Evolutionary conservation across 2,888 invertebrate genomes (phyloP).

Genomic region (Drosophila kambysellisi): DNA sequence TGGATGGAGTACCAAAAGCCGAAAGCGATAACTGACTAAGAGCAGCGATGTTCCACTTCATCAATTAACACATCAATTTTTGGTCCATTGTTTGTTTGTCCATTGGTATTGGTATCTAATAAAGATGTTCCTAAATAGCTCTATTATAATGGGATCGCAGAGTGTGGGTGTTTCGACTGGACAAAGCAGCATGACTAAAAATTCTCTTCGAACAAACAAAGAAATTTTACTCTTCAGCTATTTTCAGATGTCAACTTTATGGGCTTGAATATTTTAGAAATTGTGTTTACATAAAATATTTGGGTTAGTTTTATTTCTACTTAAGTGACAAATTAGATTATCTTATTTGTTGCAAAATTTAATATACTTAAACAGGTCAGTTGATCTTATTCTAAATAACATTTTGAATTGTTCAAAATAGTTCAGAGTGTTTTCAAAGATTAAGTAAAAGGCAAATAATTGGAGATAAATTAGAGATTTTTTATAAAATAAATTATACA

Average conservation of each 20-base stretch:
- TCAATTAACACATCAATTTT: constrained; percentile 72
- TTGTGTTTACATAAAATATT: background rate
- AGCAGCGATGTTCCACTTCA: constrained; percentile 39
- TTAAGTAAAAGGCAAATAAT: background rate
- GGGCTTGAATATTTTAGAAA: background rate
- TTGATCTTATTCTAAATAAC: background rate
- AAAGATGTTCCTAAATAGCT: constrained; percentile 34
- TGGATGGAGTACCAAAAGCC: background rate
- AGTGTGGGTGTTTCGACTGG: constrained; percentile 10
- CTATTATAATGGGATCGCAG: constrained; percentile 7
- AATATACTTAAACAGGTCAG: background rate
- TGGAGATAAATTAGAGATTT: background rate
- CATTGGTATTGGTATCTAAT: constrained; percentile 42
- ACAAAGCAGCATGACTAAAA: background rate
- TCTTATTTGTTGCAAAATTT: background rate
- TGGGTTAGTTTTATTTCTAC: background rate
- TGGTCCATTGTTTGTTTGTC: constrained; percentile 34
- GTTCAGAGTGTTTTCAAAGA: background rate
- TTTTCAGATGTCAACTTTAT: background rate
- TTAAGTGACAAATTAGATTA: background rate
- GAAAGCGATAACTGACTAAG: constrained; percentile 3
- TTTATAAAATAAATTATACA: too few species aligned
- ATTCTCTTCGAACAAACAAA: too few species aligned
- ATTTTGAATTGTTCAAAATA: background rate
- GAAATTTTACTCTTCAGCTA: background rate